Conservation (phyloP, 2,797 vertebrate genomes). For the Mareca strepera region DNA sequence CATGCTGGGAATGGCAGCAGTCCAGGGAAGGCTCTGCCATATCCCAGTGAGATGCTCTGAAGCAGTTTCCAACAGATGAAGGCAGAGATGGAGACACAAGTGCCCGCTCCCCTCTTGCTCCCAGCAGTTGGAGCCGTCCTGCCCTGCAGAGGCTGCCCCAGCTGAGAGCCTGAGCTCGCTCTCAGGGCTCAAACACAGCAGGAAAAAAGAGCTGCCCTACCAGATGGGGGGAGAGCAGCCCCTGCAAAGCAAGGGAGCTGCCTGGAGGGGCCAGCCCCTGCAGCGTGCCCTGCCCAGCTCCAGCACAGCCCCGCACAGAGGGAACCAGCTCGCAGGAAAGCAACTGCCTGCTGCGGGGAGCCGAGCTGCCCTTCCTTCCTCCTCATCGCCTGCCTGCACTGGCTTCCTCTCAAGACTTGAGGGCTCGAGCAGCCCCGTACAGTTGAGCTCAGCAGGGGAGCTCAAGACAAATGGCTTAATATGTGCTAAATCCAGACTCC, state of each 20-base stretch:
- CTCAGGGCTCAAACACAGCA: background rate
- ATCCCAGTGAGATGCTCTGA: background rate
- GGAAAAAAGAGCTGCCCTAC: background rate
- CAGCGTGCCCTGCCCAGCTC: background rate
- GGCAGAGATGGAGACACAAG: background rate
- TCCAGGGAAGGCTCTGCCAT: background rate
- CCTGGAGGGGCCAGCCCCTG: background rate
- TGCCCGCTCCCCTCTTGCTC: background rate
- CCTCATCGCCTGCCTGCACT: fast-evolving
- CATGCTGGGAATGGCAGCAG: no score
- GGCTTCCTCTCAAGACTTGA: background rate
- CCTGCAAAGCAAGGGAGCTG: background rate
- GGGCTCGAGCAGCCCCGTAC: background rate
- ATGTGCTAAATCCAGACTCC: background rate
- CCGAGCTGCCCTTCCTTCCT: background rate
- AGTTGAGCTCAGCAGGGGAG: background rate
- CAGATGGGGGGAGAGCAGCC: no score
- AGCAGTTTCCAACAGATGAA: background rate
- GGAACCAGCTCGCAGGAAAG: background rate
- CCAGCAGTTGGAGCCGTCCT: no score
- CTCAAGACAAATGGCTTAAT: constrained; percentile 15
- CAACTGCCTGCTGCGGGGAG: fast-evolving
- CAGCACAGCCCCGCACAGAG: background rate
- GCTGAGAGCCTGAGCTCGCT: no score
- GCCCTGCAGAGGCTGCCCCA: background rate